Evolutionary conservation across 92 coral and sea anemone species (phyloP).

Genomic region (Nematostella vectensis): DNA sequence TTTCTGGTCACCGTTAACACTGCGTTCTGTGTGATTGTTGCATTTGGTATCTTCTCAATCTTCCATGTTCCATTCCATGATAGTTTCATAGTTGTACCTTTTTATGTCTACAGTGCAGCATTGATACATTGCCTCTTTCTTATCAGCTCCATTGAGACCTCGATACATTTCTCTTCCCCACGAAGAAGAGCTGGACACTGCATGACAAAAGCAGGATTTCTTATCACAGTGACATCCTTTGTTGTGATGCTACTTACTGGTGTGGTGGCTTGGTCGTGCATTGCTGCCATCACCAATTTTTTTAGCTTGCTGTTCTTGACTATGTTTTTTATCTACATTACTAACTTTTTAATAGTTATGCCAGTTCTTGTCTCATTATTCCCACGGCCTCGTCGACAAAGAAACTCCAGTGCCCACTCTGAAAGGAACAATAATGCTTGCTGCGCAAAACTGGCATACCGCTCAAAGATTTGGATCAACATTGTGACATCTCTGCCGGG

Average conservation of each 20-base stretch:
- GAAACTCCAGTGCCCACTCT: neutral
- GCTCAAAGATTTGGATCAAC: neutral
- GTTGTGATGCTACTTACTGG: conserved; percentile 18
- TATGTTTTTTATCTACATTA: neutral
- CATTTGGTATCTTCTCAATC: neutral
- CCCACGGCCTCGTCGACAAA: neutral
- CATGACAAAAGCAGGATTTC: conserved; percentile 22
- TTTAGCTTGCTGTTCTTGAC: neutral
- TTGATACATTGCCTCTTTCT: conserved; percentile 11
- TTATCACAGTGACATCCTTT: conserved; percentile 9
- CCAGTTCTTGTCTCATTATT: conserved; percentile 2
- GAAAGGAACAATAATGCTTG: neutral
- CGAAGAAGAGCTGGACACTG: conserved; percentile 17
- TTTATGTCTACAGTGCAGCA: conserved; percentile 18
- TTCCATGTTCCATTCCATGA: neutral
- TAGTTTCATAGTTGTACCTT: conserved; percentile 8
- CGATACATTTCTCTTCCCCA: conserved; percentile 8
- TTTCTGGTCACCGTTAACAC: neutral
- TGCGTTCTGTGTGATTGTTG: neutral
- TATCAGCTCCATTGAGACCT: conserved; percentile 14
- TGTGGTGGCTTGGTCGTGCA: conserved; percentile 18
- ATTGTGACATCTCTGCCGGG: conserved; percentile 11
- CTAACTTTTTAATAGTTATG: neutral
- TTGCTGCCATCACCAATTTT: neutral
- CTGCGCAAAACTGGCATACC: neutral